Base-by-base conservation (phyloP, 2,113 vertebrate genomes). In the Pseudolaguvia tuberculata region DNA sequence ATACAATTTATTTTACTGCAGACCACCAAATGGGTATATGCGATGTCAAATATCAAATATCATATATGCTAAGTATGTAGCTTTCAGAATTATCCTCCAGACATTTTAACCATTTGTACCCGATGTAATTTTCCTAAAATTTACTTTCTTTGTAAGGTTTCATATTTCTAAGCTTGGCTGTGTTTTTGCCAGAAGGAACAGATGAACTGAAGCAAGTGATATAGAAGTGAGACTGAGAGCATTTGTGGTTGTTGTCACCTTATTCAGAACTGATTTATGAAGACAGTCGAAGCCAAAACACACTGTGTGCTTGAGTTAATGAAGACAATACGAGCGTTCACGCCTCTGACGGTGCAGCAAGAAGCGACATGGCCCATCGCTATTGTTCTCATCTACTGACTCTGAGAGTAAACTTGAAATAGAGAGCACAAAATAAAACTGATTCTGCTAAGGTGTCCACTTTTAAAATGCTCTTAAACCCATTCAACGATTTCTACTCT, bases 191-290 rank as follows among this genome's bases (percentile, higher is more conserved):
- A 66, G 23, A 45, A 29, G n/a, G 5, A 71, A 81, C 77, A 71
- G 31, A 67, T 78, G 63, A 57, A 42, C 57, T 77, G 63, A 80
- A 66, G 73, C 39, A 23, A 77, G 57, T 63, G 75, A 77, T 76
- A 58, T 31, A 63, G 55, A n/a, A 25, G 56, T 42, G 48, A 50
- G 70, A 31, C 31, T 6, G 56, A 14, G 21, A 20, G 39, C 50
- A 73, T 62, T 73, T 73, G 69, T 27, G 52, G 21, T 42, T 50
- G 73, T 18, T 58, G 70, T 73, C 73, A 70, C 53, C 55, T 72
- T 66, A 76, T 75, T 79, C 73, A 35, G 62, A 68, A 52, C 63
- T 75, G 78, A 82, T 79, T 82, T 67, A 77, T 79, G 58, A 68
- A 9, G 52, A 66, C 56, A 51, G 56, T 73, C 57, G 39, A 57